Evolutionary conservation across 1,140 invertebrate species (phyloP).

Genomic region (Neodiprion pinetum): DNA sequence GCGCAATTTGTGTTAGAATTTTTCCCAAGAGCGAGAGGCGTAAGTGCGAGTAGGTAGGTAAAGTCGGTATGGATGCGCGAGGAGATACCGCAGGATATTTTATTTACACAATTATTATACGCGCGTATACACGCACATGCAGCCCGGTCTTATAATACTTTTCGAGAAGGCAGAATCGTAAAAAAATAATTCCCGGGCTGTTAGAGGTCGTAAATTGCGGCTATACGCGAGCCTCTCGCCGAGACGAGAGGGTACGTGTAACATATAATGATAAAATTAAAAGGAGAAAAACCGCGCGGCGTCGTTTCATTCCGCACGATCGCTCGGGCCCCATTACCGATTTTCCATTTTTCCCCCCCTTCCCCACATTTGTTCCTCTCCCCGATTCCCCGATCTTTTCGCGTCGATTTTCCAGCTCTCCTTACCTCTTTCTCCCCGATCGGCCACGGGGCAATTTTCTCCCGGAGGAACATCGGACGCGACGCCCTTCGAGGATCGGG

Average conservation of each 20-base stretch:
- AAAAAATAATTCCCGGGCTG: not conserved
- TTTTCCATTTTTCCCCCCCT: conserved; percentile 32
- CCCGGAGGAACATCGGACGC: not conserved
- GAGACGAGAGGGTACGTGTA: not conserved
- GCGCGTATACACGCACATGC: too few relatives aligned
- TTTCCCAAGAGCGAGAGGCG: not conserved
- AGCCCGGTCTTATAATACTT: not conserved
- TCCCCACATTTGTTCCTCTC: not conserved
- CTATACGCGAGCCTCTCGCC: not conserved
- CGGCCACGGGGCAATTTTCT: not conserved
- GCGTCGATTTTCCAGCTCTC: conserved; percentile 34
- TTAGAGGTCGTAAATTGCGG: not conserved
- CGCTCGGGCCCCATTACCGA: conserved; percentile 43
- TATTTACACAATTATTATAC: not conserved
- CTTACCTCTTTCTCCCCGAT: not conserved
- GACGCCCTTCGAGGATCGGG: too few relatives aligned
- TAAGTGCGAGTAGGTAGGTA: too few relatives aligned
- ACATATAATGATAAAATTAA: not conserved
- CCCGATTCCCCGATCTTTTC: conserved; percentile 24
- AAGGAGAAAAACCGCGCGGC: not conserved
- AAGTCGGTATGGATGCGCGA: not conserved
- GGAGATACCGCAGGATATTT: not conserved
- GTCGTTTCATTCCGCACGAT: conserved; percentile 38
- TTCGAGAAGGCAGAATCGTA: not conserved
- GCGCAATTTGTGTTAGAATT: conserved; percentile 4